phyloP scores from a whole-genome alignment of 2,113 vertebrate genomes.

The Cygnus buccinator region DNA sequence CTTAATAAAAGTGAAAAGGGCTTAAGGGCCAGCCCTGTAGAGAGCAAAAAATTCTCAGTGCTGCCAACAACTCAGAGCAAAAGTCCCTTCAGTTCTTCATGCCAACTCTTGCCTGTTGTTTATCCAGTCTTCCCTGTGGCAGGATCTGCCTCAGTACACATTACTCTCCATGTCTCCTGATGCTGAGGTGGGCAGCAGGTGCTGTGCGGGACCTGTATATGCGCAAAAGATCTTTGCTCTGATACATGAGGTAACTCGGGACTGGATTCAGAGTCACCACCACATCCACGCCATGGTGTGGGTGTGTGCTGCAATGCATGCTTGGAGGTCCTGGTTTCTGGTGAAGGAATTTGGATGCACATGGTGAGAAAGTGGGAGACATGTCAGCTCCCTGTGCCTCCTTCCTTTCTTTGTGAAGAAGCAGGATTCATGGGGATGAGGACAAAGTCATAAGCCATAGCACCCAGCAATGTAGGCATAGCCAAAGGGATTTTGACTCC shows the following conservation, averaged over 20 bases:
- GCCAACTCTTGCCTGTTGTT: background rate
- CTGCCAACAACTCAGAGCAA: background rate
- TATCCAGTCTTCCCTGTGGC: background rate
- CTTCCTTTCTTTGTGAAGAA: background rate
- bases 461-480: background rate
- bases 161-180: accelerated
- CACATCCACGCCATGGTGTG: accelerated
- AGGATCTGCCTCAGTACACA: accelerated
- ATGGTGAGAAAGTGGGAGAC: background rate
- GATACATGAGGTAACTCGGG: accelerated
- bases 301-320: background rate
- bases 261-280: no score
- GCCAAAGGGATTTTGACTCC: background rate
- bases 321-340: background rate
- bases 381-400: background rate
- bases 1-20: slow-evolving; percentile 52
- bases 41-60: slow-evolving; percentile 9
- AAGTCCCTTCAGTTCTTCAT: background rate
- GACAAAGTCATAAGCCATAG: background rate
- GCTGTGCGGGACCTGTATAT: background rate
- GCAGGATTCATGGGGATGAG: background rate
- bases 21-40: slow-evolving; percentile 32
- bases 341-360: background rate
- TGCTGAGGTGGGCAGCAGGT: background rate
- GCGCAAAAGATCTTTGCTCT: background rate